Evolutionary conservation across 2,113 vertebrate genomes (phyloP), one percentile per base, ranked within the genome.

Genomic region (Aldabrachelys gigantea): DNA sequence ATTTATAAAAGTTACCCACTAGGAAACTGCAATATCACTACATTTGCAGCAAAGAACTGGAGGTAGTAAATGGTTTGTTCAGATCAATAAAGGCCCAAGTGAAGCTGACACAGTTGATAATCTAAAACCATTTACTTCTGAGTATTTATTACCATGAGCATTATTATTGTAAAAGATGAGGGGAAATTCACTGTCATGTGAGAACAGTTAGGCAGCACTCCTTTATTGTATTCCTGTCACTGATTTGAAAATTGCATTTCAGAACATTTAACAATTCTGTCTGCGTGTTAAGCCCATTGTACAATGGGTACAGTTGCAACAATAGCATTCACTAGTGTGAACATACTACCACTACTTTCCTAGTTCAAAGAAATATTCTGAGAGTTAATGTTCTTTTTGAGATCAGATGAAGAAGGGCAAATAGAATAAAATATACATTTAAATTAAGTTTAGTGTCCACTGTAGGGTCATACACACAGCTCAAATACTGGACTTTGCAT

Each of bases 61-160:
- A 82, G 81, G 72, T 0, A 41, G 25, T 5, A n/a, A 50, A 25
- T 25, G 57, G 19, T 0, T 0, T 0, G 2, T 11, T 84, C 14
- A 38, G 50, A 50, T 44, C 50, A 80, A 2, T 1, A 2, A 53
- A 7, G 83, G 8, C 2, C 16, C 81, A 80, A 52, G 3, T 1
- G 44, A 0, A 2, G 75, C 44, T 11, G 9, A 12, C 72, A 35
- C 0, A 1, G 12, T 38, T 16, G 21, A 83, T 41, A 49, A 80
- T 6, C 57, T 49, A 1, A 0, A 19, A 41, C n/a, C 21, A 16
- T 7, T 0, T 1, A 10, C 2, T 10, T 75, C 25, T 3, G 2
- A 0, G 0, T 8, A 22, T 1, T 10, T 29, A 50, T 3, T n/a
- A 24, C 31, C n/a, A 25, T 10, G 17, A 52, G 2, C 56, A 27